Conservation (phyloP, 1,140 invertebrate species). For the Notospermus geniculatus region DNA sequence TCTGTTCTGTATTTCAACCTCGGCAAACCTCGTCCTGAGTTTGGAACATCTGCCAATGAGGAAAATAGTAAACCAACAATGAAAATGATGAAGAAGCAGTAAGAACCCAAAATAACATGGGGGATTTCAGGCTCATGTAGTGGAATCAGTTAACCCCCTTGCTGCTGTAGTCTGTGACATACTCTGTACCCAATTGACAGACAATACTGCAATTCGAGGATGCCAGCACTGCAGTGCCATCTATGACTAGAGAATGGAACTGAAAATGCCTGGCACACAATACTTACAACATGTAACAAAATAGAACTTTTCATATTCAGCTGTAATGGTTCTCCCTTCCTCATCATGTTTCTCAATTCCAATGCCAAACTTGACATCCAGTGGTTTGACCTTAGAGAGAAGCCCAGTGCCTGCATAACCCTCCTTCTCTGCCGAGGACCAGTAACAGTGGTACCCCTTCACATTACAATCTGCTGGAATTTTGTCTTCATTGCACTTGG, state of each 20-base stretch:
- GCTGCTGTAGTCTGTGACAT: too few relatives aligned
- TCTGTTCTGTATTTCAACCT: constrained; percentile 81
- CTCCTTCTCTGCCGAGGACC: constrained; percentile 73
- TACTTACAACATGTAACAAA: constrained; percentile 70
- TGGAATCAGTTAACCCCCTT: too few relatives aligned
- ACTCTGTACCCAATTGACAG: too few relatives aligned
- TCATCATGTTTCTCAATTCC: constrained; percentile 65
- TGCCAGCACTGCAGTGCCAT: too few relatives aligned
- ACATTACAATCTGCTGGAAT: constrained; percentile 71
- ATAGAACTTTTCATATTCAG: constrained; percentile 91
- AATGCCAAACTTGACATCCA: constrained; percentile 82
- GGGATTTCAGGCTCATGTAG: too few relatives aligned
- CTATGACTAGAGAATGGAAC: too few relatives aligned
- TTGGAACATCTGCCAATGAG: constrained; percentile 68
- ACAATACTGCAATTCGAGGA: too few relatives aligned
- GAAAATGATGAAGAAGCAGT: too few relatives aligned
- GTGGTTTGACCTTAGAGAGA: constrained; percentile 79
- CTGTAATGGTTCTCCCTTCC: constrained; percentile 88
- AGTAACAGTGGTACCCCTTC: constrained; percentile 80
- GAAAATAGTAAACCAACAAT: too few relatives aligned
- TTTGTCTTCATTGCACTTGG: constrained; percentile 81
- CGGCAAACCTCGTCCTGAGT: constrained; percentile 76
- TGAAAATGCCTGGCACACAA: too few relatives aligned
- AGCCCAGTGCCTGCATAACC: constrained; percentile 93
- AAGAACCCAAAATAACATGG: too few relatives aligned